Conservation (phyloP, 2,888 invertebrate species). For the Eurytoma californica region DNA sequence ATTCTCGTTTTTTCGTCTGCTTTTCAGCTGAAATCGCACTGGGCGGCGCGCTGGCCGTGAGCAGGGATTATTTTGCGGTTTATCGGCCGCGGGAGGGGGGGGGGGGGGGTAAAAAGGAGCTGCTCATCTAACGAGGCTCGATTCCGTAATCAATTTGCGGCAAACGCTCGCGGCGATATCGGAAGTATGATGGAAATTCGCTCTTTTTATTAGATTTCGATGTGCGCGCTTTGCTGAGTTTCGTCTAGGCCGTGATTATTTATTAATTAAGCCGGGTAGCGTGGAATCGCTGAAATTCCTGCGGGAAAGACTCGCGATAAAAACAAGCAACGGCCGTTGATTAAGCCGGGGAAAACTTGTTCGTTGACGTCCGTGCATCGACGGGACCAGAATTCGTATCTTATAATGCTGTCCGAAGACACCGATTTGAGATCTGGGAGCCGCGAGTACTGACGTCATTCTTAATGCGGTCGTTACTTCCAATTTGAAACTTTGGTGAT, state of each 20-base stretch:
- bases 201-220: slow-evolving; percentile 29
- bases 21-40: no score
- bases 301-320: background rate
- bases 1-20: background rate
- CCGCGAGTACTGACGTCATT: no score
- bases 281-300: background rate
- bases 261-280: slow-evolving; percentile 36
- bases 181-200: slow-evolving; percentile 24
- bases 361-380: background rate
- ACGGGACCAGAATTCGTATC: no score
- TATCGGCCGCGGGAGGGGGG: background rate
- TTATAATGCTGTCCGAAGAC: no score
- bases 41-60: no score
- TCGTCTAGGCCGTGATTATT: background rate
- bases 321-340: background rate
- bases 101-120: background rate
- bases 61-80: slow-evolving; percentile 4
- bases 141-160: slow-evolving; percentile 33
- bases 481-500: no score
- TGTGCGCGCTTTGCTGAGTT: background rate
- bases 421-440: no score
- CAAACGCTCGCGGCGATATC: background rate
- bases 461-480: no score
- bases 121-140: slow-evolving; percentile 13
- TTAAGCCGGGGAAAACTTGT: background rate